Base-by-base conservation (phyloP, 2,797 vertebrate genomes). In the Neomorphus geoffroyi region DNA sequence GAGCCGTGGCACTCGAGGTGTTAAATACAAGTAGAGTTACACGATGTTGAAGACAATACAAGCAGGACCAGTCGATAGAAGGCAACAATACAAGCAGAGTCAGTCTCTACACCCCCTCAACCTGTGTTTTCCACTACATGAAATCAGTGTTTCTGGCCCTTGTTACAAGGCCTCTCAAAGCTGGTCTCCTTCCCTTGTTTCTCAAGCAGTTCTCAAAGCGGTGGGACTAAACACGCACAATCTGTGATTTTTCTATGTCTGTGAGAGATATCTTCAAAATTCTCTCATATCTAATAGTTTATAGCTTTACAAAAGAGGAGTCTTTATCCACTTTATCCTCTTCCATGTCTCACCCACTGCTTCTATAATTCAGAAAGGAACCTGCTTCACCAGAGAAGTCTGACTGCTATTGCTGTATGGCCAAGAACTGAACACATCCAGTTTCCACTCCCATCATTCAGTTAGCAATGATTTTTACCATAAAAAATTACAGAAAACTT, bases 91-190 rank as follows among this genome's bases (percentile, higher is more conserved):
- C n/a, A n/a, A n/a, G n/a, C n/a, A n/a, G n/a, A n/a, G n/a, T n/a
- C n/a, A n/a, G n/a, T n/a, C n/a, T n/a, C n/a, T n/a, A n/a, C n/a
- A 10, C 3, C 3, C 19, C 26, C 11, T 83, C 18, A 27, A 0
- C n/a, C 66, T 53, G 23, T 69, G 24, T 53, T 62, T 70, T 18
- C 17, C 23, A 18, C 11, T 35, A 8, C 18, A 45, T 7, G 32
- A 39, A 35, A 19, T 30, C 56, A 50, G 26, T 8, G 8, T 43
- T 90, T 30, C 77, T 69, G 35, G 13, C 10, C 37, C 27, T 23
- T 27, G 30, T 39, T 72, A 12, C 28, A 18, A 10, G 10, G 30
- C 11, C 18, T 65, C 39, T 80, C 69, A 39, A 41, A 56, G 61
- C 22, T 46, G 32, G 27, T 30, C 45, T 58, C 18, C 17, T 41